A percentile compares a stretch with the other conserved stretches of the same genome.
phyloP scores from a whole-genome alignment of 1,140 invertebrate species.

The Caenorhabditis inopinata region DNA sequence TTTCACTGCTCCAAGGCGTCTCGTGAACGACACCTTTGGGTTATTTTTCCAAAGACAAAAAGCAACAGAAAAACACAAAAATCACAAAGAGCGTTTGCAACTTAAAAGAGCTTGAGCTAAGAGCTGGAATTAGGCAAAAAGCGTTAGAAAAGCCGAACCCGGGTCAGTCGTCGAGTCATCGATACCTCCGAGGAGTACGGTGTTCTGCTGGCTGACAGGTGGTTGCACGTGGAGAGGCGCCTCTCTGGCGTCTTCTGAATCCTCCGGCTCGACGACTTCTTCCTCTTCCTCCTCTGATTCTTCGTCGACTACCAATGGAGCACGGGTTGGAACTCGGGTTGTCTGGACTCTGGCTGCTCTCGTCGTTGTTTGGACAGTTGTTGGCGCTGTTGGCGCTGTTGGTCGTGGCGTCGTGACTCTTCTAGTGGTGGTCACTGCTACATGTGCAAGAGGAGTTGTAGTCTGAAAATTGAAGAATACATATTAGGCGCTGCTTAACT shows the following conservation, averaged over 20 bases:
- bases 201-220: conserved; percentile 16
- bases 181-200: conserved; percentile 1
- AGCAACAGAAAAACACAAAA: too few relatives aligned
- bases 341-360: conserved; percentile 30
- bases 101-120: too few relatives aligned
- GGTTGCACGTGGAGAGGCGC: conserved; percentile 22
- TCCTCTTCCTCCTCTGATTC: conserved; percentile 38
- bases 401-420: not conserved
- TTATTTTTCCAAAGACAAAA: too few relatives aligned
- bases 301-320: not conserved
- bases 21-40: too few relatives aligned
- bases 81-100: not conserved
- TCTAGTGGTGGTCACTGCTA: too few relatives aligned
- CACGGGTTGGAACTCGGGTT: not conserved
- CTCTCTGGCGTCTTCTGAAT: conserved; percentile 1
- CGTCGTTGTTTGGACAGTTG: conserved; percentile 1
- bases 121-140: not conserved
- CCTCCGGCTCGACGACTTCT: not conserved
- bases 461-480: too few relatives aligned
- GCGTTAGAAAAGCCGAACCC: conserved; percentile 31
- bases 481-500: too few relatives aligned
- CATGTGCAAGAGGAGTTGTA: too few relatives aligned
- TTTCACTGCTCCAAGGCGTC: too few relatives aligned
- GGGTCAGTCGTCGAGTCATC: conserved; percentile 25
- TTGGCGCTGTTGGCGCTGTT: not conserved